Percentiles rank a stretch among this genome's conserved stretches.
Evolutionary conservation across 2,113 vertebrate genomes (phyloP).

Genomic region (Syngnathus typhle): DNA sequence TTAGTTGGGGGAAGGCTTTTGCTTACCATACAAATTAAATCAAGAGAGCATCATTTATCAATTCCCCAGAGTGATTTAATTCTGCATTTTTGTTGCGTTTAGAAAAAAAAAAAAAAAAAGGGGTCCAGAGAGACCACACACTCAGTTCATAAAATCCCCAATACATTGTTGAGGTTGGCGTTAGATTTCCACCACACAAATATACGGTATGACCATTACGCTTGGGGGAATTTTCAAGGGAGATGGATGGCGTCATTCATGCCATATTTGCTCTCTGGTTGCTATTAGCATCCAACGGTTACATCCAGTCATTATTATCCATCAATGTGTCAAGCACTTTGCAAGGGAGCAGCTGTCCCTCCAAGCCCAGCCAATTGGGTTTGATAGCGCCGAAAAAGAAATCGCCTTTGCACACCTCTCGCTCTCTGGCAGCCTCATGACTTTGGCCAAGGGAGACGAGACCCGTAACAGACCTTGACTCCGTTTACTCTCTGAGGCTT

Average conservation of each 20-base stretch:
- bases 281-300: conserved; percentile 51
- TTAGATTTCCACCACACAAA: too few relatives aligned
- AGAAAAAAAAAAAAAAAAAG: conserved; percentile 5
- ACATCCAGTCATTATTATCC: conserved; percentile 55
- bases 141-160: not conserved
- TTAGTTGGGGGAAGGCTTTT: conserved; percentile 18
- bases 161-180: too few relatives aligned
- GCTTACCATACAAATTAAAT: conserved; percentile 26
- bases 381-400: conserved; percentile 66
- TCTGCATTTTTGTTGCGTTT: conserved; percentile 32
- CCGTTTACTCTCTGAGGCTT: conserved; percentile 39
- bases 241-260: conserved; percentile 45
- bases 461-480: conserved; percentile 61
- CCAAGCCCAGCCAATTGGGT: conserved; percentile 62
- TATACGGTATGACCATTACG: too few relatives aligned
- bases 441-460: conserved; percentile 53
- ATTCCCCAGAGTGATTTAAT: conserved; percentile 31
- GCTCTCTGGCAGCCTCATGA: conserved; percentile 52
- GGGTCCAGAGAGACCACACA: not conserved
- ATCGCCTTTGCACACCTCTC: conserved; percentile 61
- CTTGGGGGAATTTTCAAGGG: conserved; percentile 14
- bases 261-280: conserved; percentile 28
- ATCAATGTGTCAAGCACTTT: conserved; percentile 57
- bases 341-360: conserved; percentile 63
- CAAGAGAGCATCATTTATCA: conserved; percentile 19